Conservation (phyloP, 2,797 vertebrate genomes). For the Micropoecilia bifurca region DNA sequence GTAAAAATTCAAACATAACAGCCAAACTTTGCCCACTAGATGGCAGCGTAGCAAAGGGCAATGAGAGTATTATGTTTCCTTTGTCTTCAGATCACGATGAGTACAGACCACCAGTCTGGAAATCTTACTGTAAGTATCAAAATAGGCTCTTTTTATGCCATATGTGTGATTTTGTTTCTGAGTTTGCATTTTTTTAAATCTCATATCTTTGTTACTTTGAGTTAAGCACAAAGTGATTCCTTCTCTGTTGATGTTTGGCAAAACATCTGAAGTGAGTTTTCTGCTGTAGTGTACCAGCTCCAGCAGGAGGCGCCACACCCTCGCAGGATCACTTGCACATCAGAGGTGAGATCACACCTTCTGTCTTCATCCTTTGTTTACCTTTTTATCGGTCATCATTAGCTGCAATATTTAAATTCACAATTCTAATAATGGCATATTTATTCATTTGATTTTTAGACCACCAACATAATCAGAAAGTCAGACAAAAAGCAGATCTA, state of each 20-base stretch:
- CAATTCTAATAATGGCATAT: neutral
- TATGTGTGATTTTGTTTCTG: neutral
- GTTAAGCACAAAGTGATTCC: neutral
- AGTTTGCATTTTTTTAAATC: neutral
- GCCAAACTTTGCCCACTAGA: constrained; percentile 39
- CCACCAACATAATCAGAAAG: no score
- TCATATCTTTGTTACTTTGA: neutral
- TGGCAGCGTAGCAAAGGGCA: constrained; percentile 29
- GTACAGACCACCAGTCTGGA: constrained; percentile 80
- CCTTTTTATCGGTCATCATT: neutral
- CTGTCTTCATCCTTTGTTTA: neutral
- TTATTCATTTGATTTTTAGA: neutral
- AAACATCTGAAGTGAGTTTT: constrained; percentile 6
- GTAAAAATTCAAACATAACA: neutral
- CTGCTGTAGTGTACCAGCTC: constrained; percentile 88
- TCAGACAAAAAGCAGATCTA: no score
- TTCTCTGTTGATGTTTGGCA: neutral
- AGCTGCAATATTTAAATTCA: neutral
- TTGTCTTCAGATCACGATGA: constrained; percentile 78
- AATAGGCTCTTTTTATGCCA: neutral
- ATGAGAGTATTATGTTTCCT: neutral
- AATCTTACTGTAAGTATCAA: constrained; percentile 76
- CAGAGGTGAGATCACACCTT: constrained; percentile 81
- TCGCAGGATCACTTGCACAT: constrained; percentile 90
- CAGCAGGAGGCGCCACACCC: constrained; percentile 96